Conservation (phyloP, 2,113 vertebrate species). For the Mellivora capensis region DNA sequence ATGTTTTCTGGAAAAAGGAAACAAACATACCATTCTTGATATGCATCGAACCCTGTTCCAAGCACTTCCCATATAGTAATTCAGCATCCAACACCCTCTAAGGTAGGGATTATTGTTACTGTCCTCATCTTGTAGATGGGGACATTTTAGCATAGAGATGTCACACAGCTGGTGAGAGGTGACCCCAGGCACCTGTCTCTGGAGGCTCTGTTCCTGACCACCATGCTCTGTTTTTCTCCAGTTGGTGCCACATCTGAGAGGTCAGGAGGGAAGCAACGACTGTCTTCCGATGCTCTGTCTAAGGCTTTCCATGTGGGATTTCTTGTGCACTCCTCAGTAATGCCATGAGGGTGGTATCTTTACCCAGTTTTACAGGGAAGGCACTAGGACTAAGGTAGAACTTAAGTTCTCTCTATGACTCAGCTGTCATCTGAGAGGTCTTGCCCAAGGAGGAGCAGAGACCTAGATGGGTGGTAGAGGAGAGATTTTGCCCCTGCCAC, state of each 20-base stretch:
- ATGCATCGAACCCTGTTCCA: background rate
- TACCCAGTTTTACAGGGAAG: background rate
- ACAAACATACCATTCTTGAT: background rate
- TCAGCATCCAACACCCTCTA: background rate
- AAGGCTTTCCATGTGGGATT: fast-evolving
- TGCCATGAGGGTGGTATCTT: too few species aligned
- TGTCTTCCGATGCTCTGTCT: background rate
- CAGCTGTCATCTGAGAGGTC: background rate
- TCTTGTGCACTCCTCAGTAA: background rate
- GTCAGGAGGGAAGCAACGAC: fast-evolving
- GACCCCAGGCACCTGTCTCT: background rate
- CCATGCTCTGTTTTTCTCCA: background rate
- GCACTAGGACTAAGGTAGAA: background rate
- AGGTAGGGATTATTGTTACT: too few species aligned
- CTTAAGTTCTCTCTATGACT: background rate
- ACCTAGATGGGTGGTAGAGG: background rate
- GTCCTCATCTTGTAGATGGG: background rate
- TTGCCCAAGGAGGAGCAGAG: background rate
- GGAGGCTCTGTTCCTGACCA: background rate
- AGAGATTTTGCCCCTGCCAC: background rate
- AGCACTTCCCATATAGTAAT: background rate
- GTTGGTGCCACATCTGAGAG: background rate
- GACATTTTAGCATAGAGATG: background rate
- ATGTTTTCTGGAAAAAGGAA: background rate
- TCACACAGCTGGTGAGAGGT: background rate